phyloP scores from a whole-genome alignment of 2,113 vertebrate species.

The Anoplopoma fimbria region DNA sequence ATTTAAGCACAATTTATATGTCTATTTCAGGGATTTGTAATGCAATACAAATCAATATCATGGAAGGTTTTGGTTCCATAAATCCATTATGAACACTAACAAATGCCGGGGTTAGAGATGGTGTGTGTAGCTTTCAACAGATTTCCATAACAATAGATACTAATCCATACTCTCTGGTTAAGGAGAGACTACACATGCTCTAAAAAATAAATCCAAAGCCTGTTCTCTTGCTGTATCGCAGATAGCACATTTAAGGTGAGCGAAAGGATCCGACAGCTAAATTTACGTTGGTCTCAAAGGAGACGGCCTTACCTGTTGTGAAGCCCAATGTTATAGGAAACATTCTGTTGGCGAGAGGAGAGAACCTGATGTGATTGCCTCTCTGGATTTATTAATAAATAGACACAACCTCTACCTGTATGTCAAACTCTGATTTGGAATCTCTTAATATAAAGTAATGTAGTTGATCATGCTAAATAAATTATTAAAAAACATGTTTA shows the following conservation, averaged over 20 bases:
- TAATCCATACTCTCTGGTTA: conserved; percentile 16
- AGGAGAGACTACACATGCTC: conserved; percentile 3
- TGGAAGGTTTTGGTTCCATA: background rate
- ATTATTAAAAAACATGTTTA: background rate
- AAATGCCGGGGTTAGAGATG: background rate
- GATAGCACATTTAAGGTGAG: conserved; percentile 6
- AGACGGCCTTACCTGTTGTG: conserved; percentile 2
- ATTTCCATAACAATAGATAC: conserved; percentile 17
- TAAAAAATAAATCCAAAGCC: background rate
- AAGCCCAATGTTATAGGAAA: background rate
- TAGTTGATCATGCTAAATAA: background rate
- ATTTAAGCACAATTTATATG: background rate
- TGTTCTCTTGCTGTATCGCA: background rate
- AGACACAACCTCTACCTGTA: background rate
- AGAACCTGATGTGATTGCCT: background rate
- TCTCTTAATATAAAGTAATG: background rate
- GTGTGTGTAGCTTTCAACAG: background rate
- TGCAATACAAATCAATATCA: background rate
- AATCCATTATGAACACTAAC: background rate
- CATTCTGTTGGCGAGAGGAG: background rate
- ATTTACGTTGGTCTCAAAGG: conserved; percentile 5
- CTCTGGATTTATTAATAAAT: conserved; percentile 1
- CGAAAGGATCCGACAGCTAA: conserved; percentile 12
- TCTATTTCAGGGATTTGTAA: background rate
- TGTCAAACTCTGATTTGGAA: background rate